phyloP scores from a whole-genome alignment of 2,888 invertebrate genomes.

The Melanotus villosus region DNA sequence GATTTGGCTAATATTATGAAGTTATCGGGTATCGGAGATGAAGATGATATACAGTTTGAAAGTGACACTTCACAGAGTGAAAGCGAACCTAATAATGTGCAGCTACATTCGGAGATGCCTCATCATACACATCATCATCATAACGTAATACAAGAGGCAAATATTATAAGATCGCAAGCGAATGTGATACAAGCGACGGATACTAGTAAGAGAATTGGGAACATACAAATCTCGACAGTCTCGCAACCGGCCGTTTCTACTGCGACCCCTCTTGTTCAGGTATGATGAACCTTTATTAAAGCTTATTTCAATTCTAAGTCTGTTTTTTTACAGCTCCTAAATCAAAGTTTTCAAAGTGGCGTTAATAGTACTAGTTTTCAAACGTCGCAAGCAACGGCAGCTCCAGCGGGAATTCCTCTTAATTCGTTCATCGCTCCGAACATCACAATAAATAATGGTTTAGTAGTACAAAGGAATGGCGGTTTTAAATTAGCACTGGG shows the following conservation, averaged over 20 bases:
- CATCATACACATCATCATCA: constrained; percentile 53
- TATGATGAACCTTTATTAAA: constrained; percentile 40
- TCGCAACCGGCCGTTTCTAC: constrained; percentile 63
- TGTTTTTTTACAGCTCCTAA: constrained; percentile 59
- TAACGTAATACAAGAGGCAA: constrained; percentile 37
- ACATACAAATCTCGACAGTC: constrained; percentile 65
- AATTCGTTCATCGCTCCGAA: constrained; percentile 58
- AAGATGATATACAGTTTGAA: constrained; percentile 74
- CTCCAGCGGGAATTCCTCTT: constrained; percentile 40
- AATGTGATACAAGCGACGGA: constrained; percentile 51
- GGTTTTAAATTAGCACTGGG: constrained; percentile 77
- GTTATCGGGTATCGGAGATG: constrained; percentile 77
- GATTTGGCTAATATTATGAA: constrained; percentile 83
- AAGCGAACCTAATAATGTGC: constrained; percentile 62
- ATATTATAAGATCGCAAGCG: constrained; percentile 49
- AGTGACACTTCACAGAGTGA: constrained; percentile 67
- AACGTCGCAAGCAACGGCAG: constrained; percentile 37
- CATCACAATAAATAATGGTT: constrained; percentile 66
- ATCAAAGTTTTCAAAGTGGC: constrained; percentile 66
- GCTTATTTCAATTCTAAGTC: not conserved
- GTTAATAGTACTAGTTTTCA: constrained; percentile 55
- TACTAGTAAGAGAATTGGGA: constrained; percentile 62
- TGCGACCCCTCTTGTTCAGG: constrained; percentile 66
- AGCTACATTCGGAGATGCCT: constrained; percentile 61
- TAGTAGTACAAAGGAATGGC: constrained; percentile 72